phyloP scores from a whole-genome alignment of 2,113 vertebrate genomes.

The Oceanodroma tethys region DNA sequence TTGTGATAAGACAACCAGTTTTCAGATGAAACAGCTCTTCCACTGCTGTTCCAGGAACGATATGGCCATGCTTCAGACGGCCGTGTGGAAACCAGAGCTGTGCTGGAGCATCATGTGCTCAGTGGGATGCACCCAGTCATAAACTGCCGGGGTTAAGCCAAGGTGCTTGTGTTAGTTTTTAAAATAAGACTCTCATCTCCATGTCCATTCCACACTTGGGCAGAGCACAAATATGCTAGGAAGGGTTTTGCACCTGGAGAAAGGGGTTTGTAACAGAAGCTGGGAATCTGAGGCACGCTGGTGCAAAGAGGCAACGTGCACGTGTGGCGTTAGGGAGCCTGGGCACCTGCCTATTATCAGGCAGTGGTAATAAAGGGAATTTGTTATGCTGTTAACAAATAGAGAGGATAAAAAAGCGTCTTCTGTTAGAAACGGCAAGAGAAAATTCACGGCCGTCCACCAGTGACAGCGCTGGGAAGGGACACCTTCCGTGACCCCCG shows the following conservation, averaged over 20 bases:
- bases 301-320: background rate
- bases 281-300: background rate
- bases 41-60: background rate
- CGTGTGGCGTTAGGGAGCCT: rapidly evolving
- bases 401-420: background rate
- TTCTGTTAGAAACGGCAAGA: background rate
- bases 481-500: background rate
- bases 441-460: background rate
- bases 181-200: background rate
- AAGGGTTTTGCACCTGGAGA: background rate
- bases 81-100: background rate
- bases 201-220: background rate
- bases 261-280: background rate
- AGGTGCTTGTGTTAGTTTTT: background rate
- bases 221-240: background rate
- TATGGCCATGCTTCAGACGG: background rate
- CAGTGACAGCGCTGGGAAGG: background rate
- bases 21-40: background rate
- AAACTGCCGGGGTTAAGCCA: background rate
- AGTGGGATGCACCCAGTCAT: background rate
- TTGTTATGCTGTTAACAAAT: background rate
- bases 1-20: background rate
- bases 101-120: background rate
- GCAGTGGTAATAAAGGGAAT: background rate
- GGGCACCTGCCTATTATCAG: background rate